A percentile compares a stretch with the other conserved stretches of the same genome.
These are phyloP conservation scores for Plutomurus gul DNA, from an alignment of 1,140 invertebrate species.

Conservation along the genomic window DNA sequence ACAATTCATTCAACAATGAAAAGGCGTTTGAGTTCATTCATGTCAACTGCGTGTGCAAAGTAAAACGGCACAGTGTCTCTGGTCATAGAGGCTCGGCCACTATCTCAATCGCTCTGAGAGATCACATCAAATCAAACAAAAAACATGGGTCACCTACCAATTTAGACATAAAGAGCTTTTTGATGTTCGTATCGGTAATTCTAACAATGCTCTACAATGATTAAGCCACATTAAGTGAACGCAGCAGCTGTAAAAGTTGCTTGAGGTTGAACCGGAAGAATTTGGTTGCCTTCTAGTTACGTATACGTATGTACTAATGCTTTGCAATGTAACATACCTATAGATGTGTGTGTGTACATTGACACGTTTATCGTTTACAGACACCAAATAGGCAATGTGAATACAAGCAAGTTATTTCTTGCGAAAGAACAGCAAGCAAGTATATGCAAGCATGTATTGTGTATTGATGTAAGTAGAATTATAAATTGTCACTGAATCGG, in stretches of 20 bases:
- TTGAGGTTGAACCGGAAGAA: conserved; percentile 11
- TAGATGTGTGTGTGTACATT: too few species aligned
- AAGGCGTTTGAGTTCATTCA: neutral
- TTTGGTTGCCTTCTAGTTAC: neutral
- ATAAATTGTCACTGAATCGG: neutral
- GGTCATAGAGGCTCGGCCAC: too few species aligned
- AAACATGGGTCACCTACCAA: neutral
- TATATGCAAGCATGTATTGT: neutral
- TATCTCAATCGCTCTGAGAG: too few species aligned
- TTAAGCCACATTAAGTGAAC: neutral
- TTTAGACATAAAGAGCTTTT: neutral
- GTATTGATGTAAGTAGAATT: neutral
- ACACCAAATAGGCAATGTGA: too few species aligned
- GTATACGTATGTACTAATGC: neutral
- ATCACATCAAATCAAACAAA: neutral
- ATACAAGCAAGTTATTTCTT: neutral
- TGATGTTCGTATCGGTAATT: neutral
- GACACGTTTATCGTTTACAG: neutral
- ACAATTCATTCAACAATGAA: neutral
- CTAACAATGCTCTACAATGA: neutral
- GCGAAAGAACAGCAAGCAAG: neutral
- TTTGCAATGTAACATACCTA: neutral
- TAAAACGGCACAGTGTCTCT: neutral
- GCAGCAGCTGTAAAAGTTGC: neutral
- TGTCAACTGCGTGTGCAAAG: neutral